phyloP scores from a whole-genome alignment of 2,113 vertebrate species.

The Alethe castanea region DNA sequence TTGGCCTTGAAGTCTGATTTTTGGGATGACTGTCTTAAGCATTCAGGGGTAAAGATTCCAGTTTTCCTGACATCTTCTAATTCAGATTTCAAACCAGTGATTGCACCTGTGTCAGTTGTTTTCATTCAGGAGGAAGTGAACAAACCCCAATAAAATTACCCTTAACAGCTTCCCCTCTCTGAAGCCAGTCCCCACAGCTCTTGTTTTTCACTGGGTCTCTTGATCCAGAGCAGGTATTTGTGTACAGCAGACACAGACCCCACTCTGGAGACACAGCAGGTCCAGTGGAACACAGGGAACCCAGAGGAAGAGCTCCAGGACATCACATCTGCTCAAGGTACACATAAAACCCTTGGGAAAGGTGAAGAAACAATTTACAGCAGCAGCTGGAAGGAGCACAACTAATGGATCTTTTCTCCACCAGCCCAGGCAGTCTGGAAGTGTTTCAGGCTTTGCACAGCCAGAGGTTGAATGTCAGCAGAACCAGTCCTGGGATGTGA shows the following conservation, averaged over 20 bases:
- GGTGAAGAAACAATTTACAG: not conserved
- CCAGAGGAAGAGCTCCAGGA: not conserved
- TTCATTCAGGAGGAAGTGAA: not conserved
- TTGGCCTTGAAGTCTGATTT: not conserved
- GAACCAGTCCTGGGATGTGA: not conserved
- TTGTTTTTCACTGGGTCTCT: not conserved
- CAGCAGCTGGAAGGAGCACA: not conserved
- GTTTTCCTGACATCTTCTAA: not conserved
- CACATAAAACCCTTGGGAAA: not conserved
- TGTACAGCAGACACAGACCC: not conserved
- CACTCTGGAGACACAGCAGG: not conserved
- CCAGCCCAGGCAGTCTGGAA: not conserved
- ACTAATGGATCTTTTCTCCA: not conserved
- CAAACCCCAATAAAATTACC: not conserved
- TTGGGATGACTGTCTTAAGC: not conserved
- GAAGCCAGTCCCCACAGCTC: not conserved
- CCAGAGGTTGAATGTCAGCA: conserved; percentile 11
- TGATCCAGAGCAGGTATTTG: rapidly evolving
- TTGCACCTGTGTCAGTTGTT: not conserved
- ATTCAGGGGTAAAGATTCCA: not conserved
- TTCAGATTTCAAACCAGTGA: not conserved
- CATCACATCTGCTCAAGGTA: not conserved
- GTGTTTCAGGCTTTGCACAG: not conserved
- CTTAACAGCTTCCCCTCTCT: not conserved
- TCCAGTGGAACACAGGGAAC: not conserved